Base-by-base conservation (phyloP, 2,113 vertebrate species). In the Odocoileus hemionus region DNA sequence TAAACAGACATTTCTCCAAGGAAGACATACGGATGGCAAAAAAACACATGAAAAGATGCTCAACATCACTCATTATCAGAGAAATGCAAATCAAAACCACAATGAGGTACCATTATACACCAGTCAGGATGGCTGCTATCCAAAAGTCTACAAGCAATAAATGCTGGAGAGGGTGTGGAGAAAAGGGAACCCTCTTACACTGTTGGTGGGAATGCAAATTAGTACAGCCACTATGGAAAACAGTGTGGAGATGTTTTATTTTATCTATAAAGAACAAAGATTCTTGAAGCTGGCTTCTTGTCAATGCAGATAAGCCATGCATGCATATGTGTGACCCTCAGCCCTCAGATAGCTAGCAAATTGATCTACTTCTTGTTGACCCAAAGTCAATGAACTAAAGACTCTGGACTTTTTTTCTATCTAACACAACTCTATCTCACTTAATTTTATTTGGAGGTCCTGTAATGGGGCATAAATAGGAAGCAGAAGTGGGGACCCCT, bases 291-390 rank as follows among this genome's bases (percentile, higher is more conserved):
- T 36, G 0, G 0, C 92, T 97, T 26, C 33, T 97, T 80, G 61
- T 21, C 33, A n/a, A 13, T 45, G 92, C 86, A 78, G 11, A 76
- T 84, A 97, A 97, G 92, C 60, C 61, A 0, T 0, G 84, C 43
- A 0, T 0, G 76, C 78, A 12, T 58, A 39, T 33, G 36, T 93
- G 16, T 47, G 82, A 23, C 8, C 21, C 80, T 54, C 50, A 97
- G 55, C 64, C 80, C 80, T 92, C 97, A 43, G 39, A 55, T 10
- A 88, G 86, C 85, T 96, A 94, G 96, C 83, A 96, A 91, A 97
- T 64, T 76, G 67, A 97, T 95, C 90, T 60, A 86, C 43, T 57
- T 94, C 94, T 54, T 91, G 91, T 85, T 82, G 57, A 93, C 80
- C 57, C 96, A 74, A 97, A 92, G 26, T 64, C 47, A 85, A 85